Evolutionary conservation across 2,888 invertebrate species (phyloP).

Genomic region (Cremastinae sp.): DNA sequence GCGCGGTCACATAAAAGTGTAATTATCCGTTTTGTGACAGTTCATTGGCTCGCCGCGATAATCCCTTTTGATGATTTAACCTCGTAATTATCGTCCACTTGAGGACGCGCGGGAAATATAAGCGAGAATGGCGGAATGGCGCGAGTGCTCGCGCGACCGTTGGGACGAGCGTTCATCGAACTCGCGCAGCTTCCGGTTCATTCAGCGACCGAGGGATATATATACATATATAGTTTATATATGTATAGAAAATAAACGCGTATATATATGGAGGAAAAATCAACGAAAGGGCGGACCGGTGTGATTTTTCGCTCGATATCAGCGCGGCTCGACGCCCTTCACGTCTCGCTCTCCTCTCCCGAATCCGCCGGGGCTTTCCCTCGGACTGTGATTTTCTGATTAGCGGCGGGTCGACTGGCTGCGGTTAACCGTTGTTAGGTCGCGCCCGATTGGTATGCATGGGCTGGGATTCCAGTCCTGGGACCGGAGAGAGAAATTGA

Average conservation of each 20-base stretch:
- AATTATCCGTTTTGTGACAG: constrained; percentile 62
- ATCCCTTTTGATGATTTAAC: constrained; percentile 76
- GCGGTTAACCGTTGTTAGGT: constrained; percentile 80
- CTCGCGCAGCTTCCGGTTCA: constrained; percentile 20
- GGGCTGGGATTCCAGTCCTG: constrained; percentile 77
- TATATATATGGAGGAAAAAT: background rate
- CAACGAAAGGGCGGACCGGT: constrained; percentile 4
- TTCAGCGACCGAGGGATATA: too few relatives aligned
- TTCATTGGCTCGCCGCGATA: constrained; percentile 67
- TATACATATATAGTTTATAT: too few relatives aligned
- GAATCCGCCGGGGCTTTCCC: constrained; percentile 74
- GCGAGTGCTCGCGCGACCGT: constrained; percentile 23
- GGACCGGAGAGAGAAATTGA: constrained; percentile 59
- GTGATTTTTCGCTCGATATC: background rate
- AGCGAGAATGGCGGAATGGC: background rate
- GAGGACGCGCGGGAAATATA: constrained; percentile 51
- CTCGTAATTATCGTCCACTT: constrained; percentile 74
- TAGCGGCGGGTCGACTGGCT: constrained; percentile 79
- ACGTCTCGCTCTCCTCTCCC: constrained; percentile 35
- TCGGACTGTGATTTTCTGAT: constrained; percentile 79
- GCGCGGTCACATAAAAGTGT: constrained; percentile 64
- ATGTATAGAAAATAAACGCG: too few relatives aligned
- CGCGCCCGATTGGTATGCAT: constrained; percentile 79
- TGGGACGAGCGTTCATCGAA: constrained; percentile 43
- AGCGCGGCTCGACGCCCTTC: constrained; percentile 18